Conservation (phyloP, 2,113 vertebrate species). For the Pseudonaja textilis region DNA sequence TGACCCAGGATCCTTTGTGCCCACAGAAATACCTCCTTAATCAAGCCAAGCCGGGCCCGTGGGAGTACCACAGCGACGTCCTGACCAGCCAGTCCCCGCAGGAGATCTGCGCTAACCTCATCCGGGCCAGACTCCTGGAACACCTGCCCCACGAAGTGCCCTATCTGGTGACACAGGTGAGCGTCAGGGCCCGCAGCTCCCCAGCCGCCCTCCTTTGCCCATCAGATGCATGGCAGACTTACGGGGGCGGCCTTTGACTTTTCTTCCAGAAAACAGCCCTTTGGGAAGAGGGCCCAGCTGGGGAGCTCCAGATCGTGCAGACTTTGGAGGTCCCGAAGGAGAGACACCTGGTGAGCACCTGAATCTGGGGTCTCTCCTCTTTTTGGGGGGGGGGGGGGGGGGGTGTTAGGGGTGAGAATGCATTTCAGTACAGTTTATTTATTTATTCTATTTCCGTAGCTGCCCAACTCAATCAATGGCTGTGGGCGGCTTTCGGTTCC, state of each 20-base stretch:
- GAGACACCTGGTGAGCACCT: conserved; percentile 80
- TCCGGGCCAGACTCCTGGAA: conserved; percentile 90
- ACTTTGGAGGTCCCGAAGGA: conserved; percentile 82
- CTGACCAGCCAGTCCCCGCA: conserved; percentile 89
- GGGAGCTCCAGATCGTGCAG: conserved; percentile 80
- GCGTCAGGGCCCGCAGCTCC: background rate
- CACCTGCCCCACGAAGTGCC: conserved; percentile 89
- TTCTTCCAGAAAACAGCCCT: conserved; percentile 73
- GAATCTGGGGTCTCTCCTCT: fast-evolving
- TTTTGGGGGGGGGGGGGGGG: too few species aligned
- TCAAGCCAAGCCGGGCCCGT: conserved; percentile 81
- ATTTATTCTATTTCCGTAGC: too few species aligned
- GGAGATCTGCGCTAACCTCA: conserved; percentile 81
- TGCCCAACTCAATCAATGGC: too few species aligned
- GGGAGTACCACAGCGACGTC: conserved; percentile 90
- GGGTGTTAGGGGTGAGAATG: too few species aligned
- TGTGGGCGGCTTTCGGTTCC: too few species aligned
- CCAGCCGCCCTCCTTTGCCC: too few species aligned
- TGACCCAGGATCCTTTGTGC: conserved; percentile 1
- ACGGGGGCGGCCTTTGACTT: background rate
- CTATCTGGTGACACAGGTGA: conserved; percentile 86
- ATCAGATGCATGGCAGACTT: background rate
- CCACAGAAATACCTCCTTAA: conserved; percentile 82
- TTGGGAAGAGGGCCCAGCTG: conserved; percentile 81
- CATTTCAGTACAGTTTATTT: background rate